Evolutionary conservation across 2,113 vertebrate species (phyloP).

Genomic region (Neomonachus schauinslandi): DNA sequence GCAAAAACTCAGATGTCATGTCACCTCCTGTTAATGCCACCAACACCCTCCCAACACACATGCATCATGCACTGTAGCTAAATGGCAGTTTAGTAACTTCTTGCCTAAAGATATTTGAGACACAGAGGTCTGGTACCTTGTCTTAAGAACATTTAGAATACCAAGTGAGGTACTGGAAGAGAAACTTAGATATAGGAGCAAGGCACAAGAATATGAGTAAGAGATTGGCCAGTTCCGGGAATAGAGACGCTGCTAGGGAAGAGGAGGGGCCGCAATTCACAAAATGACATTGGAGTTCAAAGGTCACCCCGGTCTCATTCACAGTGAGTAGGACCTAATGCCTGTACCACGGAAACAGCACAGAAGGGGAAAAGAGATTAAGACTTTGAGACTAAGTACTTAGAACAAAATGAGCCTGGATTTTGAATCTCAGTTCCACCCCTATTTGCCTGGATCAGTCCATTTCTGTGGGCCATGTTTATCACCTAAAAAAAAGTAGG

Average conservation of each 20-base stretch:
- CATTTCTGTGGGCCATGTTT: background rate
- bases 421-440: background rate
- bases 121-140: background rate
- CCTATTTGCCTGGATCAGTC: background rate
- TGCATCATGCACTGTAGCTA: background rate
- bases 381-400: background rate
- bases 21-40: background rate
- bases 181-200: background rate
- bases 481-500: background rate
- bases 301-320: background rate
- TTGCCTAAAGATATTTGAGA: background rate
- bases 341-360: background rate
- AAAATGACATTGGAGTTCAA: background rate
- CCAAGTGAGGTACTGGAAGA: background rate
- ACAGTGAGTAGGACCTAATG: background rate
- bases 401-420: background rate
- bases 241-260: background rate
- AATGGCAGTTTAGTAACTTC: background rate
- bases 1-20: background rate
- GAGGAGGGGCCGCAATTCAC: background rate
- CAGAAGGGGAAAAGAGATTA: background rate
- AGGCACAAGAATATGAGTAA: background rate
- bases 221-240: background rate
- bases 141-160: background rate
- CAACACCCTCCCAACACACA: accelerated